These are phyloP conservation scores for Leptinotarsa tumamoca DNA, from an alignment of 2,888 invertebrate species.

Conservation along the genomic window DNA sequence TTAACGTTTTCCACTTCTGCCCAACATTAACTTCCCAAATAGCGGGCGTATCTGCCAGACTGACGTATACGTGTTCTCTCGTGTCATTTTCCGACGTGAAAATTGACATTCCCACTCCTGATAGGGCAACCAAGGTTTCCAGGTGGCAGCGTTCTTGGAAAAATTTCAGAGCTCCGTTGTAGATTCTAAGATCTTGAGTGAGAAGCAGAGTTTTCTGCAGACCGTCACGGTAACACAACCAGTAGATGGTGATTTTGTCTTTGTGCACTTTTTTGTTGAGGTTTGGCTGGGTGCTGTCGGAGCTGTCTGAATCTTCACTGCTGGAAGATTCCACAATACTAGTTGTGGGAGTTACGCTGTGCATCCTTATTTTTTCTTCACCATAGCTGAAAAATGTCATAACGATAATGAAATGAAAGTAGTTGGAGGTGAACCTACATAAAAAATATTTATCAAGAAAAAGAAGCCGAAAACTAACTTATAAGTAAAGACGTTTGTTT, in stretches of 20 bases:
- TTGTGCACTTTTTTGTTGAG: slow-evolving; percentile 75
- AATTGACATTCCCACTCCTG: slow-evolving; percentile 75
- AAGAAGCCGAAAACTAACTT: too few species aligned
- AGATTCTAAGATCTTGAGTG: slow-evolving; percentile 81
- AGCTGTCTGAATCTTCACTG: slow-evolving; percentile 71
- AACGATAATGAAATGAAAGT: too few species aligned
- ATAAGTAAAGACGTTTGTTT: too few species aligned
- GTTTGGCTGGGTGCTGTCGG: slow-evolving; percentile 60
- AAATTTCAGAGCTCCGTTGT: slow-evolving; percentile 71
- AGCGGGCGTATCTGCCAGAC: slow-evolving; percentile 77
- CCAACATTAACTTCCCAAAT: slow-evolving; percentile 87
- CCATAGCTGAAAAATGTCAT: slow-evolving; percentile 68
- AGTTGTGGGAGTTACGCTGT: slow-evolving; percentile 72
- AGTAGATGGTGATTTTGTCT: slow-evolving; percentile 83
- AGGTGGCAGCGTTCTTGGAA: slow-evolving; percentile 77
- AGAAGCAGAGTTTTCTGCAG: slow-evolving; percentile 80
- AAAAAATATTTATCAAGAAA: too few species aligned
- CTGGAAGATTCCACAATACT: slow-evolving; percentile 68
- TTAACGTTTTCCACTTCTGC: slow-evolving; percentile 82
- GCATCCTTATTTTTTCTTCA: slow-evolving; percentile 79
- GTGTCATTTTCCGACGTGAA: slow-evolving; percentile 63
- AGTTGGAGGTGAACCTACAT: too few species aligned
- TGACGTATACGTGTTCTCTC: slow-evolving; percentile 79
- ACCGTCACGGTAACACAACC: slow-evolving; percentile 83
- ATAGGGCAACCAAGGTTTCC: slow-evolving; percentile 77